These are phyloP conservation scores for Euschistus heros DNA, from an alignment of 1,140 invertebrate genomes.

Conservation along the genomic window DNA sequence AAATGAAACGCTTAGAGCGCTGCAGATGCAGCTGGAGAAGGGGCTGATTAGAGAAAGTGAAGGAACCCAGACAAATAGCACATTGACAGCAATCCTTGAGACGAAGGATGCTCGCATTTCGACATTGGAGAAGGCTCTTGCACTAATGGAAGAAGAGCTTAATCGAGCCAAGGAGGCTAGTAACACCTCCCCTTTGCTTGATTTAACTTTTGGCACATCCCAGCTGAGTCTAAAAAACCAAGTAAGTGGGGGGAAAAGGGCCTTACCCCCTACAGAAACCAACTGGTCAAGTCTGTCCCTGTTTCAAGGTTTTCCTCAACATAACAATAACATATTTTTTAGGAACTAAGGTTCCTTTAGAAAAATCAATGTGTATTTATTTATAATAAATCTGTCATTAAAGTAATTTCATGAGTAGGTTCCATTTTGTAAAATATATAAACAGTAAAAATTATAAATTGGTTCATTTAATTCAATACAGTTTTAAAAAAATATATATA, in stretches of 20 bases:
- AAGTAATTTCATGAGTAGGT: too few species aligned
- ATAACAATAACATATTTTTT: too few species aligned
- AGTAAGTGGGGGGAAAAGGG: conserved; percentile 47
- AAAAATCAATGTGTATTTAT: too few species aligned
- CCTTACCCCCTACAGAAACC: background rate
- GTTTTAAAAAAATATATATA: too few species aligned
- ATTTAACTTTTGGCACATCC: conserved; percentile 23
- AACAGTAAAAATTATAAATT: too few species aligned
- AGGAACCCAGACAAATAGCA: conserved; percentile 46
- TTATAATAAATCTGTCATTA: too few species aligned
- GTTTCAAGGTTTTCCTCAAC: background rate
- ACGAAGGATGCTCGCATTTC: conserved; percentile 76
- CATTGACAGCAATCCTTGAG: conserved; percentile 63
- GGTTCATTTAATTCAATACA: too few species aligned
- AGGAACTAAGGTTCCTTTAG: too few species aligned
- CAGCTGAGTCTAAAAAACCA: conserved; percentile 50
- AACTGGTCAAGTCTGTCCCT: conserved; percentile 4
- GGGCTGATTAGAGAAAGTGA: conserved; percentile 49
- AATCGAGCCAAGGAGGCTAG: conserved; percentile 44
- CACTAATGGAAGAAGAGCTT: conserved; percentile 56
- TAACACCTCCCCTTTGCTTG: conserved; percentile 35
- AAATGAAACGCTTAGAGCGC: conserved; percentile 65
- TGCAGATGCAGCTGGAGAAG: conserved; percentile 63
- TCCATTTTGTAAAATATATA: too few species aligned
- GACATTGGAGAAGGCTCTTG: conserved; percentile 71